Percentiles rank a stretch among this genome's conserved stretches.
Evolutionary conservation across 1,140 invertebrate genomes (phyloP).

Genomic region (Drosophila bipectinata): DNA sequence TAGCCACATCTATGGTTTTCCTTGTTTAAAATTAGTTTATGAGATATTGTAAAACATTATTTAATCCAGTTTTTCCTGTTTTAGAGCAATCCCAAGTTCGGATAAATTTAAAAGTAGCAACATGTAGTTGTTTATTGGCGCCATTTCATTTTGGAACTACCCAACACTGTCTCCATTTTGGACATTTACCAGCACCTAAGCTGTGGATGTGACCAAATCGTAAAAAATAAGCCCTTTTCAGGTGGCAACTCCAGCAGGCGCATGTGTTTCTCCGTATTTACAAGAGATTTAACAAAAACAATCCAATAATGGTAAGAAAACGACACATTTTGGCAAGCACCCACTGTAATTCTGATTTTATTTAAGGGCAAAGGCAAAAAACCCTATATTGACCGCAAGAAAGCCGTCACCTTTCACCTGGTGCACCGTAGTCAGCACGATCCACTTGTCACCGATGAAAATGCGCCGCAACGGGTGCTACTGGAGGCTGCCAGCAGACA

Average conservation of each 20-base stretch:
- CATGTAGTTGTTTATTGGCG: background rate
- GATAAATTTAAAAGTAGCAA: background rate
- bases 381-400: conserved; percentile 96
- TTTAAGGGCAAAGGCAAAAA: conserved; percentile 89
- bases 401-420: conserved; percentile 95
- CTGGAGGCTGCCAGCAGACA: conserved; percentile 83
- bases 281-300: conserved; percentile 23
- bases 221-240: conserved; percentile 1
- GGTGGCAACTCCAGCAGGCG: conserved; percentile 17
- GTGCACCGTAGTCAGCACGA: conserved; percentile 96
- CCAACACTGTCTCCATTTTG: background rate
- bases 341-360: background rate
- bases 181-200: background rate
- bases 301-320: conserved; percentile 31
- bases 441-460: conserved; percentile 94
- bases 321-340: background rate
- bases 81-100: too few species aligned
- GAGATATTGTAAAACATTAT: too few species aligned
- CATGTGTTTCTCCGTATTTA: conserved; percentile 42
- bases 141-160: background rate
- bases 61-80: too few species aligned
- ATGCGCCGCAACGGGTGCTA: conserved; percentile 93
- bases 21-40: too few species aligned
- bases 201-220: background rate
- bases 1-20: too few species aligned